Evolutionary conservation across 1,140 invertebrate genomes (phyloP).

Genomic region (Sogatella furcifera): DNA sequence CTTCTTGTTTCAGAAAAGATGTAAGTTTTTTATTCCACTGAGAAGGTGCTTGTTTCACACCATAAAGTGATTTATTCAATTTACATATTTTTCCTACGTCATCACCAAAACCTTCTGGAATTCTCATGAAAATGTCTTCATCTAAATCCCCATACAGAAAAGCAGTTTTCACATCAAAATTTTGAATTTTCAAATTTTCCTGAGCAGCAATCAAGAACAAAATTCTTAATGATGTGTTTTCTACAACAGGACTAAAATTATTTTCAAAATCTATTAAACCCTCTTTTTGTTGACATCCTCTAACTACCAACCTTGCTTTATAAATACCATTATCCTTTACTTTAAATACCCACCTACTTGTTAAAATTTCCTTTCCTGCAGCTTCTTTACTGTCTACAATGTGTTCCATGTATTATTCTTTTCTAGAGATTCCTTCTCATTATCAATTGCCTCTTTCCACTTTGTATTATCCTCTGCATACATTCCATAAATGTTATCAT

Average conservation of each 20-base stretch:
- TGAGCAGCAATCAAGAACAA: constrained; percentile 30
- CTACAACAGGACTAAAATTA: constrained; percentile 33
- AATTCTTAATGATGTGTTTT: constrained; percentile 31
- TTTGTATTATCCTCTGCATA: too few species aligned
- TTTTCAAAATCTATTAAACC: constrained; percentile 32
- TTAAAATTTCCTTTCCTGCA: too few species aligned
- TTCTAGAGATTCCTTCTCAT: too few species aligned
- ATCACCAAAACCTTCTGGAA: constrained; percentile 4
- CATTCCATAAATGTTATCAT: too few species aligned
- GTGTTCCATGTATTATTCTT: too few species aligned
- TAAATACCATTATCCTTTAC: not conserved
- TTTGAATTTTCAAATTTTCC: constrained; percentile 27
- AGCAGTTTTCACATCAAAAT: constrained; percentile 34
- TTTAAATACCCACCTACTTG: too few species aligned
- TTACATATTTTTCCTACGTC: constrained; percentile 11
- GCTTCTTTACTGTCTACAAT: too few species aligned
- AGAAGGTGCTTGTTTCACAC: constrained; percentile 26
- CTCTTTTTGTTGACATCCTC: constrained; percentile 29
- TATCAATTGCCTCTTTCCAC: too few species aligned
- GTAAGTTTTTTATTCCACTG: constrained; percentile 28
- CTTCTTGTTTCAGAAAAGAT: constrained; percentile 21
- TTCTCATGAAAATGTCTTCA: constrained; percentile 3
- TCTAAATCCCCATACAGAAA: constrained; percentile 1
- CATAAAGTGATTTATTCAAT: constrained; percentile 18
- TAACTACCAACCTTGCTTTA: constrained; percentile 33